Conservation (phyloP, 2,797 vertebrate species). For the Streptopelia turtur region DNA sequence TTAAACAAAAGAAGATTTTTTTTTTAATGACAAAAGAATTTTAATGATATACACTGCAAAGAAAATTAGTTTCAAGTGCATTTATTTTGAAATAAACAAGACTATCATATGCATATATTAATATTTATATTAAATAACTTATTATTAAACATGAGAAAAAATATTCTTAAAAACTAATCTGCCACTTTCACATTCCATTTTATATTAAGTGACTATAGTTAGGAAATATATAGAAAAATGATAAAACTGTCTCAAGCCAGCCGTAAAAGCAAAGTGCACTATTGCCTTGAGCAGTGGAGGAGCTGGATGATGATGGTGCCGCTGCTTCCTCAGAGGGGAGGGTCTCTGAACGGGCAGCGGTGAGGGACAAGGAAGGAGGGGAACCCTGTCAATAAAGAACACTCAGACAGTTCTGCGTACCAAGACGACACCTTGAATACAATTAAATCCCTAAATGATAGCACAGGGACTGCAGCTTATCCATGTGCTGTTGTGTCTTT, state of each 20-base stretch:
- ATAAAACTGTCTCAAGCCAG: slow-evolving; percentile 41
- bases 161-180: slow-evolving; percentile 44
- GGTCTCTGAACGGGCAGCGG: not conserved
- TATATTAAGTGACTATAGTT: not conserved
- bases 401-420: not conserved
- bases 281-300: not conserved
- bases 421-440: not conserved
- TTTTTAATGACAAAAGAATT: not conserved
- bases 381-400: not conserved
- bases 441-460: not conserved
- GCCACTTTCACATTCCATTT: slow-evolving; percentile 53
- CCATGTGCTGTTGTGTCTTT: not conserved
- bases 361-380: not conserved
- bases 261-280: slow-evolving; percentile 44
- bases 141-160: slow-evolving; percentile 53
- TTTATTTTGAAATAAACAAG: slow-evolving; percentile 63
- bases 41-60: not conserved
- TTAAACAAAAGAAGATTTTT: not conserved
- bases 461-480: not conserved
- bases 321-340: not conserved
- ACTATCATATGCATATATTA: slow-evolving; percentile 16
- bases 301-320: not conserved
- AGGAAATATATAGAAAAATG: slow-evolving; percentile 38
- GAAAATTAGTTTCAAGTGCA: slow-evolving; percentile 23
- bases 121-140: slow-evolving; percentile 60